These are phyloP conservation scores for Chelidonichthys spinosus DNA, from an alignment of 2,797 vertebrate species.

Conservation along the genomic window DNA sequence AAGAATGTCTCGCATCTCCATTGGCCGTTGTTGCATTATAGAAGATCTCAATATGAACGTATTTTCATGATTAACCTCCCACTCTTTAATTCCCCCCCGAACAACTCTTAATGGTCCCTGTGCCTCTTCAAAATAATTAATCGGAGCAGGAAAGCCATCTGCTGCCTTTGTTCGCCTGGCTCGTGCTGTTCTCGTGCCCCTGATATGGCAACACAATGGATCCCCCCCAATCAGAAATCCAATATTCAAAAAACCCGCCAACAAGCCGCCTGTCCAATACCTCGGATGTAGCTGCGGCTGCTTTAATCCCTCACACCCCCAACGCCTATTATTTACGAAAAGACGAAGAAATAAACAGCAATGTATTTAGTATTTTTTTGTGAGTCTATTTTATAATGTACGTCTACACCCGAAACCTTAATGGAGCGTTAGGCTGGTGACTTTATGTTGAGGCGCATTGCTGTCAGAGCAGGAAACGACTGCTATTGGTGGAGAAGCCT, in stretches of 20 bases:
- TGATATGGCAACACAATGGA: conserved; percentile 70
- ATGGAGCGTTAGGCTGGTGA: neutral
- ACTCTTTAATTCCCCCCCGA: conserved; percentile 48
- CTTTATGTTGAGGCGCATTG: neutral
- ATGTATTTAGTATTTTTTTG: neutral
- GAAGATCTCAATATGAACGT: neutral
- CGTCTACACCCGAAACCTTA: neutral
- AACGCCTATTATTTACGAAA: neutral
- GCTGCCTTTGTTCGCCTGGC: conserved; percentile 83
- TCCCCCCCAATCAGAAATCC: conserved; percentile 51
- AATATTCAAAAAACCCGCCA: conserved; percentile 76
- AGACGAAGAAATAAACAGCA: neutral
- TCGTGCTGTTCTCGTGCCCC: conserved; percentile 87
- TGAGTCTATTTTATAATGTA: neutral
- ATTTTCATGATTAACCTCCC: conserved; percentile 22
- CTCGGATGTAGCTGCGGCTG: neutral
- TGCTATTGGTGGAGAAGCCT: conserved; percentile 55
- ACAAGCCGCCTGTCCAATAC: conserved; percentile 32
- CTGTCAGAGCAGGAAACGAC: conserved; percentile 23
- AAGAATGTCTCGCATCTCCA: neutral
- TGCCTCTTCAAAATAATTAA: conserved; percentile 67
- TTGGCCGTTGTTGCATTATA: neutral
- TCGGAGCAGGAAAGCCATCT: conserved; percentile 81
- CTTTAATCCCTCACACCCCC: neutral
- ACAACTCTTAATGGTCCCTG: conserved; percentile 61